Base-by-base conservation (phyloP, 2,888 invertebrate species). In the Dioctria linearis region DNA sequence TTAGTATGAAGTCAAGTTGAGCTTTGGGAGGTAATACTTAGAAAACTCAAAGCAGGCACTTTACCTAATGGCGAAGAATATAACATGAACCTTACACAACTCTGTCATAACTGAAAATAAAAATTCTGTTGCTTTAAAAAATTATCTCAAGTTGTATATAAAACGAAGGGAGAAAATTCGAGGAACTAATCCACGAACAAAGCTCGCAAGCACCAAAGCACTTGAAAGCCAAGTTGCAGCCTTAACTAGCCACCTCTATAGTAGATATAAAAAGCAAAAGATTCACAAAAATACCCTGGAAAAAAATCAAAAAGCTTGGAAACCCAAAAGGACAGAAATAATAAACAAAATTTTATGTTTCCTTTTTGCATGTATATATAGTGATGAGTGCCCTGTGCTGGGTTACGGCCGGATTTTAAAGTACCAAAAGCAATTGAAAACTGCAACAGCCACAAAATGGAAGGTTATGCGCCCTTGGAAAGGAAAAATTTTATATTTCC, bases 261-360 rank as follows among this genome's bases (percentile, higher is more conserved):
- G 11, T 57, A 59, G 73, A 73, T 57, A 57, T 40, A 73, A 73
- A 73, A 61, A 61, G 25, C 25, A 25, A 37, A 57, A n/a, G 25
- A 57, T 57, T n/a, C 6, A n/a, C n/a, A 61, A 39, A 8, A 61
- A 61, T 25, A 61, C 5, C n/a, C 5, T 13, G 3, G 37, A 25
- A 25, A 25, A n/a, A 25, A 25, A 4, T 61, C 37, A 5, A 39
- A 61, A 61, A 25, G 37, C 0, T 42, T 42, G 57, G 42, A 42
- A 13, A 8, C 73, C 39, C 25, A 37, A 73, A 73, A 71, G 71
- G 71, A 71, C 71, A 71, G 71, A 71, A 73, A 73, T 73, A 73
- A 73, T 73, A 73, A 73, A 73, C 73, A 73, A 73, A 73, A 73
- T 73, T 73, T 46, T 51, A 57, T 73, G 73, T 73, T 57, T 73